A percentile compares a stretch with the other conserved stretches of the same genome.
Evolutionary conservation across 2,888 invertebrate species (phyloP).

Genomic region (Flabesymbios commensalis): DNA sequence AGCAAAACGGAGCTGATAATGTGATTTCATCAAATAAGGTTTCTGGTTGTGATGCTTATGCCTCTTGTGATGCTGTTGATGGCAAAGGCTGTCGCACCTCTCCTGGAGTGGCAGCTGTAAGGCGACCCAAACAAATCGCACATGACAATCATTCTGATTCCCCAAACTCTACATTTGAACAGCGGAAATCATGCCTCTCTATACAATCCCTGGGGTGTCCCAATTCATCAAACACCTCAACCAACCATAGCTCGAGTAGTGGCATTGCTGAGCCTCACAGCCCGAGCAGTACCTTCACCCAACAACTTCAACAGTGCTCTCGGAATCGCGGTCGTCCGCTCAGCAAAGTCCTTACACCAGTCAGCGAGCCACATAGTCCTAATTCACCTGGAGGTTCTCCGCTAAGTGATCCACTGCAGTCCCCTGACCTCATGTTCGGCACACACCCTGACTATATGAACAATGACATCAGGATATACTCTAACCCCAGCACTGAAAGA

Average conservation of each 20-base stretch:
- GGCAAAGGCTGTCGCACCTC: conserved; percentile 32
- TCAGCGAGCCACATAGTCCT: conserved; percentile 73
- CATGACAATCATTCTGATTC: too few species aligned
- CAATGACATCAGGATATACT: conserved; percentile 11
- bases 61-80: conserved; percentile 35
- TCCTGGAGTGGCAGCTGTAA: too few species aligned
- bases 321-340: conserved; percentile 72
- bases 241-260: conserved; percentile 52
- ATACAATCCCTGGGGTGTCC: conserved; percentile 61
- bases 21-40: conserved; percentile 6
- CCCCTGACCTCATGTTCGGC: not conserved
- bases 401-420: conserved; percentile 54
- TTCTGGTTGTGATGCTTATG: conserved; percentile 16
- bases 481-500: conserved; percentile 13
- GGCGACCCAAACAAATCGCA: too few species aligned
- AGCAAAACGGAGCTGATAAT: conserved; percentile 68
- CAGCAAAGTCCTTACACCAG: conserved; percentile 66
- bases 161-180: not conserved
- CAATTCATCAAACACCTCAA: conserved; percentile 68
- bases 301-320: conserved; percentile 77
- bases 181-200: not conserved
- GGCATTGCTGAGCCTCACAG: conserved; percentile 13
- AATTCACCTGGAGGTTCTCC: conserved; percentile 83
- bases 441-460: not conserved
- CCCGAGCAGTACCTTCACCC: conserved; percentile 78